These are phyloP conservation scores for Leptopilina clavipes DNA, from an alignment of 1,140 invertebrate genomes.

Conservation along the genomic window DNA sequence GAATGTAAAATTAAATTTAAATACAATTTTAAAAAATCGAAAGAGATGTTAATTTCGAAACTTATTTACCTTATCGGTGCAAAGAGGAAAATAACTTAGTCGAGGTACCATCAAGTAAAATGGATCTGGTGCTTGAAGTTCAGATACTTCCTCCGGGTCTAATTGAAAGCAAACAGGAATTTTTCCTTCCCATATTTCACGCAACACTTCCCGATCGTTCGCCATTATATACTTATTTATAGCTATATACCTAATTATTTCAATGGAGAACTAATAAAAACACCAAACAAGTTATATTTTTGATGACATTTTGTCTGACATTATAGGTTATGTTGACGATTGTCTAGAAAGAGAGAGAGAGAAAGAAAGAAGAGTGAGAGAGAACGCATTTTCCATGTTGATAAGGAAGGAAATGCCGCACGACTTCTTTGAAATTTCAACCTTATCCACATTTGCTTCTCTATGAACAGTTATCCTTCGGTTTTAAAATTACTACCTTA, in stretches of 20 bases:
- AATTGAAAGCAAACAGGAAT: constrained; percentile 93
- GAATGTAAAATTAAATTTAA: constrained; percentile 48
- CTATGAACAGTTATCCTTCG: no score
- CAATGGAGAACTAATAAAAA: not conserved
- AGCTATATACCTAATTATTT: not conserved
- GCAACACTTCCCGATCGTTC: constrained; percentile 92
- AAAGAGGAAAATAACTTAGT: constrained; percentile 95
- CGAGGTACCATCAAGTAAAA: constrained; percentile 97
- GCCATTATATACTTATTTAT: constrained; percentile 79
- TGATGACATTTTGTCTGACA: not conserved
- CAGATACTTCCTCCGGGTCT: constrained; percentile 90
- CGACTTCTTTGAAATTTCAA: no score
- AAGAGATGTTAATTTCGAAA: constrained; percentile 36
- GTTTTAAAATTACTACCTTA: no score
- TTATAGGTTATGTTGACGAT: constrained; percentile 10
- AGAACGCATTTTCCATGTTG: not conserved
- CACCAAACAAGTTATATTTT: not conserved
- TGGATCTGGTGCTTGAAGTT: constrained; percentile 91
- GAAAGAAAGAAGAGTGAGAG: no score
- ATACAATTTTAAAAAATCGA: constrained; percentile 35
- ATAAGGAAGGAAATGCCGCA: no score
- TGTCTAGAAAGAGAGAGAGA: not conserved
- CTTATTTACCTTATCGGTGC: constrained; percentile 91
- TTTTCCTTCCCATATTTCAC: constrained; percentile 96
- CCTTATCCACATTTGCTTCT: no score